These are phyloP conservation scores for Fragum fragum DNA, from an alignment of 2,888 invertebrate genomes.

Conservation along the genomic window DNA sequence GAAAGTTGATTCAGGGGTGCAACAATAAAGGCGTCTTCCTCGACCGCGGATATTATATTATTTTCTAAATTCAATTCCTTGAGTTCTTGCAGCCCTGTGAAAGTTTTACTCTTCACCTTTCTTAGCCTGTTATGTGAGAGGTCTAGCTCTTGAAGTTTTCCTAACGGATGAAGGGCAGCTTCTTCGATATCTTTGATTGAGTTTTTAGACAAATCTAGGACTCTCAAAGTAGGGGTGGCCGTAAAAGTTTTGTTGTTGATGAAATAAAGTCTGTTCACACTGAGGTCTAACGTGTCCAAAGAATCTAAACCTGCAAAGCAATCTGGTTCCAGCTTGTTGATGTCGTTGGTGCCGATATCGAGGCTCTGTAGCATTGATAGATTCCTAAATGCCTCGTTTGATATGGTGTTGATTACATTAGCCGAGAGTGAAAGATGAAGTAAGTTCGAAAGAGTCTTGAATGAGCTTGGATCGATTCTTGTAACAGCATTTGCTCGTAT, in stretches of 20 bases:
- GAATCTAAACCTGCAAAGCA: conserved; percentile 67
- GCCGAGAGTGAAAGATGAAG: conserved; percentile 70
- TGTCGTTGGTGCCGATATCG: conserved; percentile 75
- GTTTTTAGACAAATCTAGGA: conserved; percentile 72
- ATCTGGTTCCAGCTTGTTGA: conserved; percentile 67
- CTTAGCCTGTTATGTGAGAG: conserved; percentile 74
- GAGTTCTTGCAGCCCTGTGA: conserved; percentile 72
- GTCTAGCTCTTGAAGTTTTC: conserved; percentile 66
- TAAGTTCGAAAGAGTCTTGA: conserved; percentile 64
- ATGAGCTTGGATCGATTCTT: conserved; percentile 65
- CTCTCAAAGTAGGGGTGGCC: conserved; percentile 48
- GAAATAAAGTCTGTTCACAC: conserved; percentile 67
- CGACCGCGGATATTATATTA: conserved; percentile 73
- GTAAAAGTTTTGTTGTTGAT: conserved; percentile 70
- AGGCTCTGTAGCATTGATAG: conserved; percentile 66
- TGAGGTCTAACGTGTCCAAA: conserved; percentile 69
- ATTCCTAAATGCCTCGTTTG: conserved; percentile 89
- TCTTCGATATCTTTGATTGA: conserved; percentile 65
- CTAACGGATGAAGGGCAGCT: conserved; percentile 63
- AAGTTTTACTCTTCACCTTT: conserved; percentile 66
- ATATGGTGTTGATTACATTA: conserved; percentile 68
- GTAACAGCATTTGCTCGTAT: conserved; percentile 71
- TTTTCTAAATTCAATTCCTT: conserved; percentile 73
- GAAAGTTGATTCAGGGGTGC: conserved; percentile 69
- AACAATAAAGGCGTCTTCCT: conserved; percentile 75